phyloP scores from a whole-genome alignment of 1,140 invertebrate species.

The Camponotus vicinus region DNA sequence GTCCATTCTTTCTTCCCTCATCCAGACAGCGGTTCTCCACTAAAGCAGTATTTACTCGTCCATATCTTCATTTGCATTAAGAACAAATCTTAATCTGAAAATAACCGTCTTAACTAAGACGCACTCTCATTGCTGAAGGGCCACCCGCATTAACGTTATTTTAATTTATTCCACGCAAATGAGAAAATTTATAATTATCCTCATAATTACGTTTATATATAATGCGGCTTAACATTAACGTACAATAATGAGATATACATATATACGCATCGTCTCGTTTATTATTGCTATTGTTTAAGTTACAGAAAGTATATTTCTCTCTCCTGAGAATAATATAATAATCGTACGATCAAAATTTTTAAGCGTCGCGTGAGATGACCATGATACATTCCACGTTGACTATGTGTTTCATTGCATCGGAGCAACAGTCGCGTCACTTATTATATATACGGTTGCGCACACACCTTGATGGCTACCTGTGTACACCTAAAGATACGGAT shows the following conservation, averaged over 20 bases:
- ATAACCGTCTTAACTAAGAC: slow-evolving; percentile 58
- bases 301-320: neutral
- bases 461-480: slow-evolving; percentile 43
- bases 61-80: slow-evolving; percentile 62
- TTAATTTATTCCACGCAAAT: slow-evolving; percentile 55
- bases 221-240: slow-evolving; percentile 22
- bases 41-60: slow-evolving; percentile 55
- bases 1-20: slow-evolving; percentile 45
- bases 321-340: slow-evolving; percentile 4
- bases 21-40: slow-evolving; percentile 57
- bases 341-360: slow-evolving; percentile 34
- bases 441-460: slow-evolving; percentile 40
- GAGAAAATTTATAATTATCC: slow-evolving; percentile 53
- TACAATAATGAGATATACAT: neutral
- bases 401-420: slow-evolving; percentile 50
- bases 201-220: slow-evolving; percentile 28
- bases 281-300: neutral
- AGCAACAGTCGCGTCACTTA: slow-evolving; percentile 39
- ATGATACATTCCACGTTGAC: slow-evolving; percentile 28
- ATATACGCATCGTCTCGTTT: neutral
- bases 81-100: slow-evolving; percentile 58
- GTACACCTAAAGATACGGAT: slow-evolving; percentile 31
- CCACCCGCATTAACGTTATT: slow-evolving; percentile 16
- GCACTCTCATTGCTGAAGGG: slow-evolving; percentile 43
- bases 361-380: neutral